Conservation (phyloP, 1,140 invertebrate species). For the Drosophila sp. region DNA sequence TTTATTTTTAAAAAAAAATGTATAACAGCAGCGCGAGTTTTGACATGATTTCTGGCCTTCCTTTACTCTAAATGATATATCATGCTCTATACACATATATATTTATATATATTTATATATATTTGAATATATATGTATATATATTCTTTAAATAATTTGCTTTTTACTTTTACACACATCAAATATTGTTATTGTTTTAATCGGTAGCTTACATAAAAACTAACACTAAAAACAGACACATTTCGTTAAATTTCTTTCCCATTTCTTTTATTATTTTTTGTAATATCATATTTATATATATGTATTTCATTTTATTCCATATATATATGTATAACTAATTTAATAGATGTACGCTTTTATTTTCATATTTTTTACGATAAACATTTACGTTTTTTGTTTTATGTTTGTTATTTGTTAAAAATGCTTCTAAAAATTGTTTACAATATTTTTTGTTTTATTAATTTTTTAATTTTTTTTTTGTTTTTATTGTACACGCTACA, state of each 20-base stretch:
- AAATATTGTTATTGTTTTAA: conserved; percentile 51
- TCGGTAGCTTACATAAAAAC: conserved; percentile 61
- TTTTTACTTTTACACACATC: conserved; percentile 52
- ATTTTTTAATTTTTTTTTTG: conserved; percentile 44
- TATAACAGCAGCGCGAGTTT: conserved; percentile 53
- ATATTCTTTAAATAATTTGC: conserved; percentile 25
- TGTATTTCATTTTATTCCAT: conserved; percentile 22
- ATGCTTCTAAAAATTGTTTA: conserved; percentile 82
- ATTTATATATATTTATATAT: conserved; percentile 24
- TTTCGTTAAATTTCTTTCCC: conserved; percentile 57
- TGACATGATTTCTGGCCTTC: conserved; percentile 43
- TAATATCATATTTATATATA: conserved; percentile 44
- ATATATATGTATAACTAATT: conserved; percentile 38
- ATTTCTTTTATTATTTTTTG: conserved; percentile 9
- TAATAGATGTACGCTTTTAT: conserved; percentile 16
- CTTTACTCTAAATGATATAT: conserved; percentile 27
- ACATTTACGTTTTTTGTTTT: conserved; percentile 48
- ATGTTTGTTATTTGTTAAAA: conserved; percentile 68
- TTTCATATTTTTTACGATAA: conserved; percentile 33
- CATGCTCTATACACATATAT: conserved; percentile 26
- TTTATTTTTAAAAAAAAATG: conserved; percentile 26
- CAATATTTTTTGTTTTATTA: conserved; percentile 59
- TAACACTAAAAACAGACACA: conserved; percentile 82
- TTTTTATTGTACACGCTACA: conserved; percentile 76
- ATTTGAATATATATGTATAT: conserved; percentile 8